A percentile compares a stretch with the other conserved stretches of the same genome.
Conservation (phyloP, 1,140 invertebrate genomes). For the Diorhabda sublineata region DNA sequence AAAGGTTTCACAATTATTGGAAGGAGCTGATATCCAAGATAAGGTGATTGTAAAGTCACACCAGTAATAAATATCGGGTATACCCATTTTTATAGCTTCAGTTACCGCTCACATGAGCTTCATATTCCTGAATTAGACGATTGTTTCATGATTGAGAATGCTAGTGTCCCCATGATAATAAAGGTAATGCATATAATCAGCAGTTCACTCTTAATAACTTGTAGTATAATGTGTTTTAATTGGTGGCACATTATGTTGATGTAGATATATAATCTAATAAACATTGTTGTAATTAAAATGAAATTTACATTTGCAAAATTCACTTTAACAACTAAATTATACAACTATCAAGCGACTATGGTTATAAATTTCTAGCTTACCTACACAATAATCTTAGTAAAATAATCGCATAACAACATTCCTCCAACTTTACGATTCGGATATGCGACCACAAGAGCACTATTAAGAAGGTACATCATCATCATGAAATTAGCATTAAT, state of each 20-base stretch:
- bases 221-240: background rate
- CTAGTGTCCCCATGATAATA: background rate
- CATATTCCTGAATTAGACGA: background rate
- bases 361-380: background rate
- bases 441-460: background rate
- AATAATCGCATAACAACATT: background rate
- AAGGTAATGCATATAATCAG: slow-evolving; percentile 3
- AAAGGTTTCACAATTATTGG: background rate
- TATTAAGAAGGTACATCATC: background rate
- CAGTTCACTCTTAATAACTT: background rate
- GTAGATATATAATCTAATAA: too few species aligned
- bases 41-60: background rate
- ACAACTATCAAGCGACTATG: background rate
- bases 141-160: background rate
- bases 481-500: background rate
- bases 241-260: too few species aligned
- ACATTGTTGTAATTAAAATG: background rate
- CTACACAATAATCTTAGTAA: background rate
- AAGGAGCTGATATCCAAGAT: background rate
- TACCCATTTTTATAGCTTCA: too few species aligned
- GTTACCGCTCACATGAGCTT: too few species aligned
- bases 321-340: background rate
- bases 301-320: background rate
- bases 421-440: background rate
- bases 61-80: background rate